These are phyloP conservation scores for Anguilla rostrata DNA, from an alignment of 2,113 vertebrate species.

Conservation along the genomic window DNA sequence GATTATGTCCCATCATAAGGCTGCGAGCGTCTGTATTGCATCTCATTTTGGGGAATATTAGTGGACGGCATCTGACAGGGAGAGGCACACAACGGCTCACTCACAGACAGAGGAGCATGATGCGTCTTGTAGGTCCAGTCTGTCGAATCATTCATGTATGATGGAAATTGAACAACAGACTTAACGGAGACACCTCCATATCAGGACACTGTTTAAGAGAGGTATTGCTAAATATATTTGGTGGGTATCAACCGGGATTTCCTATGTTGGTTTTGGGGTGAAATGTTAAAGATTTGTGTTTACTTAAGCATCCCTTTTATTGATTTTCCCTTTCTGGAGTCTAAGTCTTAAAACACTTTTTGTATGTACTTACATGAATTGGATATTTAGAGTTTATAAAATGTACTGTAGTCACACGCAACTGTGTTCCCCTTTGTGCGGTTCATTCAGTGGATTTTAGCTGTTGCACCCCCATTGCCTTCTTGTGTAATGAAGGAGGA, in stretches of 20 bases:
- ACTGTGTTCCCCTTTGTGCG: not conserved
- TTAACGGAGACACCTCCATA: not conserved
- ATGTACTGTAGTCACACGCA: not conserved
- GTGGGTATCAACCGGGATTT: not conserved
- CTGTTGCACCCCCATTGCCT: not conserved
- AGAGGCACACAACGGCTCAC: not conserved
- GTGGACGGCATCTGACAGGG: not conserved
- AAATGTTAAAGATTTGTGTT: not conserved
- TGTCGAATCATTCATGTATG: not conserved
- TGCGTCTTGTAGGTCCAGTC: not conserved
- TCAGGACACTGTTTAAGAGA: not conserved
- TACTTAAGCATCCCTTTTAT: not conserved
- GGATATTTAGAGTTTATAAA: not conserved
- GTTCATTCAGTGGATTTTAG: not conserved
- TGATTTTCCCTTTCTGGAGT: not conserved
- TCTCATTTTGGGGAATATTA: not conserved
- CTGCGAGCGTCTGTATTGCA: not conserved
- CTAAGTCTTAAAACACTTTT: not conserved
- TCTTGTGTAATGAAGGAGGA: not conserved
- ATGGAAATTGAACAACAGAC: not conserved
- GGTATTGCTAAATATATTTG: not conserved
- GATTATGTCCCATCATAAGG: not conserved
- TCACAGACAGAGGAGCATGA: not conserved
- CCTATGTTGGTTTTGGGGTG: not conserved
- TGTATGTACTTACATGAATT: not conserved